Evolutionary conservation across 2,113 vertebrate species (phyloP), one percentile per base, ranked within the genome.

Genomic region (Tonatia bakeri): DNA sequence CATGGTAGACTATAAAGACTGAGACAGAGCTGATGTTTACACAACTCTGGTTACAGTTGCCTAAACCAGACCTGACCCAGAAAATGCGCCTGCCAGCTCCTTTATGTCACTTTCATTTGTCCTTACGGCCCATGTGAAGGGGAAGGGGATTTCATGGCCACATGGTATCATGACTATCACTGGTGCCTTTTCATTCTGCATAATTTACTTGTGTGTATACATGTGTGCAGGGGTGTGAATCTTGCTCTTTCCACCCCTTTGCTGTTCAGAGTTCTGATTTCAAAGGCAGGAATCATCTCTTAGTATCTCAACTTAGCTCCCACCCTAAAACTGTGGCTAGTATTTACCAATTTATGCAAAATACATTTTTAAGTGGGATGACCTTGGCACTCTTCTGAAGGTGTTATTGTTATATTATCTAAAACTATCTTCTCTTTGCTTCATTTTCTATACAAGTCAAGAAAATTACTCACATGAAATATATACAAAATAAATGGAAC

Each of bases 401-500:
- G 40, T n/a, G 12, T 22, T 70, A 52, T 31, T 56, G 59, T 13
- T 28, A 52, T 31, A 5, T 22, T 45, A 85, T 17, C 77, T 54
- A 14, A 72, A 90, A 36, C 4, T 31, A 33, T 69, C 31, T 36
- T 43, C 5, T 73, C 38, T 79, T 70, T 80, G 61, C 47, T 84
- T 91, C 64, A 61, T 26, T 6, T 47, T 43, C 69, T 47, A 64
- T n/a, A 70, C 26, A 88, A 82, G 81, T 88, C 70, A 81, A 89
- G 75, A 80, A 85, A 91, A 70, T 67, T 54, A 65, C 20, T 43
- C 50, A 90, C 22, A 20, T 31, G 12, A 64, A 59, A 93, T 45
- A 13, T 36, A 56, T 26, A 72, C 12, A 93, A 91, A 80, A 95
- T 75, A 84, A 94, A 83, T 8, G 79, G 33, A 94, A 79, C 77